Evolutionary conservation across 2,888 invertebrate genomes (phyloP).

Genomic region (Cynaeus angustus): DNA sequence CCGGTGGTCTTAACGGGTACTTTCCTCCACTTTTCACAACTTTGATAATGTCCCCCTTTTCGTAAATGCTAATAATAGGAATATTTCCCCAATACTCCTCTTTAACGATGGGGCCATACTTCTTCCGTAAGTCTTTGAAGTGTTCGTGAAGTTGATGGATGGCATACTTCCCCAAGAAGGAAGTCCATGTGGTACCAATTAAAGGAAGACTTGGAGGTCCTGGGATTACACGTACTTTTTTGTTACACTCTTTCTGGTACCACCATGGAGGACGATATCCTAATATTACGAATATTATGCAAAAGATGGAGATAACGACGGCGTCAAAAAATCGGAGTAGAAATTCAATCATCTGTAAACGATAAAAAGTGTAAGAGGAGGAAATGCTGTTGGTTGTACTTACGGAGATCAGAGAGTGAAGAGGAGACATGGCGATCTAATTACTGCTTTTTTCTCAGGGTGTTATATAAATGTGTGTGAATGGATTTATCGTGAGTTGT

Average conservation of each 20-base stretch:
- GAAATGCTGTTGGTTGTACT: neutral
- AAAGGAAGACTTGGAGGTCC: constrained; percentile 84
- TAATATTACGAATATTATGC: constrained; percentile 61
- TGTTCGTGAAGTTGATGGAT: constrained; percentile 86
- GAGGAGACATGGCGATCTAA: neutral
- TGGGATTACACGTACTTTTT: constrained; percentile 75
- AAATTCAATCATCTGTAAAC: constrained; percentile 56
- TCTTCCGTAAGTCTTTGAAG: constrained; percentile 82
- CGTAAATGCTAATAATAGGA: constrained; percentile 83
- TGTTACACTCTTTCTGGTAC: constrained; percentile 47
- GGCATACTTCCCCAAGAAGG: constrained; percentile 78
- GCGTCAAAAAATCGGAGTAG: constrained; percentile 56
- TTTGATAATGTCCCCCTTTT: constrained; percentile 82
- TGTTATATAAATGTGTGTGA: neutral
- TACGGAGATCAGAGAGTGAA: neutral
- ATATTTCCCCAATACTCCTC: constrained; percentile 85
- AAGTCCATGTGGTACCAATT: constrained; percentile 88
- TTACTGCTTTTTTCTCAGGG: neutral
- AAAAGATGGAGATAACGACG: constrained; percentile 56
- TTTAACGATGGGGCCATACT: constrained; percentile 84
- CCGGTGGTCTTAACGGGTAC: constrained; percentile 87
- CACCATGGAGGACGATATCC: constrained; percentile 67
- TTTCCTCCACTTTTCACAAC: constrained; percentile 83
- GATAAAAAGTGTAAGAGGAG: neutral
- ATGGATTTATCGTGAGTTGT: no score